Conservation (phyloP, 2,113 vertebrate genomes). For the Gadus chalcogrammus region DNA sequence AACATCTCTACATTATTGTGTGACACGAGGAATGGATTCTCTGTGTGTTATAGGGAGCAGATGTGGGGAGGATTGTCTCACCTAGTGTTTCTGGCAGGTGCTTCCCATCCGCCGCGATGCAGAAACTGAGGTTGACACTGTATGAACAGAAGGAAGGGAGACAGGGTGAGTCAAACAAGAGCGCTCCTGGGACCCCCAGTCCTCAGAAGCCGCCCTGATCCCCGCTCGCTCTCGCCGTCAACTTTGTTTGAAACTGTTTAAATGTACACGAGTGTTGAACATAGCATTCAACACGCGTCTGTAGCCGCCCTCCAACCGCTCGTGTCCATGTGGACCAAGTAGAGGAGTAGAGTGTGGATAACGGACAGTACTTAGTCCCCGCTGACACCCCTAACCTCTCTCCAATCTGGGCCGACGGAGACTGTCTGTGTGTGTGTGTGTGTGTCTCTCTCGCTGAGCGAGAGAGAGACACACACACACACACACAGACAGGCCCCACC, state of each 20-base stretch:
- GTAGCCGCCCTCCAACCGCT: too few relatives aligned
- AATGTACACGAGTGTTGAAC: too few relatives aligned
- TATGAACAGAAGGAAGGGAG: slow-evolving; percentile 40
- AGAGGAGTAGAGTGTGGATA: too few relatives aligned
- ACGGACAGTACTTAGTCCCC: too few relatives aligned
- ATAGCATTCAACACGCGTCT: too few relatives aligned
- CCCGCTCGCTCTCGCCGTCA: slow-evolving; percentile 12
- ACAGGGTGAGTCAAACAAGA: slow-evolving; percentile 43
- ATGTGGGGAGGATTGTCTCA: slow-evolving; percentile 67
- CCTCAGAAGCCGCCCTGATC: slow-evolving; percentile 26
- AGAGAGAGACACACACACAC: too few relatives aligned
- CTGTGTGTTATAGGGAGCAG: slow-evolving; percentile 36
- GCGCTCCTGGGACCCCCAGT: neutral
- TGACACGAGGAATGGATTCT: slow-evolving; percentile 25
- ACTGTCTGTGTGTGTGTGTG: too few relatives aligned
- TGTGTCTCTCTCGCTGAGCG: slow-evolving; percentile 17
- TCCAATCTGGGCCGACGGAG: neutral
- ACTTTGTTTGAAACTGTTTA: too few relatives aligned
- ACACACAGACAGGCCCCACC: too few relatives aligned
- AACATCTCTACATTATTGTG: slow-evolving; percentile 1
- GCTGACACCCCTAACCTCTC: slow-evolving; percentile 26
- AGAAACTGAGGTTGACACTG: slow-evolving; percentile 92
- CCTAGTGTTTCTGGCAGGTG: slow-evolving; percentile 81
- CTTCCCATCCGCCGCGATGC: slow-evolving; percentile 85
- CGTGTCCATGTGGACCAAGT: too few relatives aligned